A percentile compares a stretch with the other conserved stretches of the same genome.
Conservation (phyloP, 1,140 invertebrate genomes). For the Drosophila sp. region DNA sequence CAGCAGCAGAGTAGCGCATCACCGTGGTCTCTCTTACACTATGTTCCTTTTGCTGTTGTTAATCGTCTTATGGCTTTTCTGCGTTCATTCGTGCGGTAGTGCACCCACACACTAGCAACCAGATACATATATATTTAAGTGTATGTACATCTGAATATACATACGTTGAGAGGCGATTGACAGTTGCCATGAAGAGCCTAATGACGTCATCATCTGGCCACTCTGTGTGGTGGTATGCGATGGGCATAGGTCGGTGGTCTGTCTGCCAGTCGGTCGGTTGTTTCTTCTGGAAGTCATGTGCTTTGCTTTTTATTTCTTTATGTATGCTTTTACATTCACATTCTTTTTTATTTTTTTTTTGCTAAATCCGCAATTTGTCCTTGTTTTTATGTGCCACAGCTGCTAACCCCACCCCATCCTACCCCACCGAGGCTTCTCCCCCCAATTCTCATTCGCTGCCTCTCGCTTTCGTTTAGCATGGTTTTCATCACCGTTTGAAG, state of each 20-base stretch:
- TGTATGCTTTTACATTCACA: constrained; percentile 53
- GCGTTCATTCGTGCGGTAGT: constrained; percentile 10
- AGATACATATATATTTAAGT: constrained; percentile 14
- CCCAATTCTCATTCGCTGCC: not conserved
- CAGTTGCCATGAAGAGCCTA: constrained; percentile 41
- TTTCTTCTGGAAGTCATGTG: constrained; percentile 30
- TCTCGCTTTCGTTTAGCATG: constrained; percentile 36
- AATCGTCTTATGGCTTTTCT: constrained; percentile 28
- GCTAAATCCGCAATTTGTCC: constrained; percentile 55
- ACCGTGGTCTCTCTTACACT: not conserved
- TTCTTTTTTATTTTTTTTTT: constrained; percentile 29
- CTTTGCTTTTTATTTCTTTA: constrained; percentile 36
- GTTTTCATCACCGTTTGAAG: constrained; percentile 49
- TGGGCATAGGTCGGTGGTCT: constrained; percentile 33
- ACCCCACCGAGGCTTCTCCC: not conserved
- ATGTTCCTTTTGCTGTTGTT: constrained; percentile 19
- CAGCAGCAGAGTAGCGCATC: not conserved
- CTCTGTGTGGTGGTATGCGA: constrained; percentile 41
- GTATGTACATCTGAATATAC: not conserved
- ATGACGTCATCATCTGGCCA: constrained; percentile 46
- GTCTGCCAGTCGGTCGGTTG: constrained; percentile 31
- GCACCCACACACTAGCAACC: constrained; percentile 35
- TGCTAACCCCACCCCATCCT: constrained; percentile 14
- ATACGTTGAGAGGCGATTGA: constrained; percentile 32
- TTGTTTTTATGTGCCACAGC: constrained; percentile 51